Conservation (phyloP, 2,797 vertebrate species). For the Clarias laeviceps region DNA sequence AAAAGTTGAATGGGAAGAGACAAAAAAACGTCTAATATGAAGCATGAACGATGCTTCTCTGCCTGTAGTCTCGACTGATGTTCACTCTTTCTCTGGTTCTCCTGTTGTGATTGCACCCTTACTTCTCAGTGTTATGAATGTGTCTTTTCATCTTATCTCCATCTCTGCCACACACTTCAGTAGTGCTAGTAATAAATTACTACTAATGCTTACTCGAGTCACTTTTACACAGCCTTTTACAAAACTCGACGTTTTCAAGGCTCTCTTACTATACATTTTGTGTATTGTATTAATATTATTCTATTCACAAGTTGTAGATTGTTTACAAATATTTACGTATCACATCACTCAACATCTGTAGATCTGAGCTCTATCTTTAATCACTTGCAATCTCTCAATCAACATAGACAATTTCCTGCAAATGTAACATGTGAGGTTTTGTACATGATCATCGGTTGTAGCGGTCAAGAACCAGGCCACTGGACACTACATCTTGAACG, state of each 20-base stretch:
- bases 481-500: conserved; percentile 94
- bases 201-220: background rate
- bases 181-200: background rate
- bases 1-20: background rate
- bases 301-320: background rate
- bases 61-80: background rate
- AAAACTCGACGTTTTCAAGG: too few species aligned
- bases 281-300: background rate
- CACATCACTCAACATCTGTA: background rate
- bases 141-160: background rate
- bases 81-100: background rate
- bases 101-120: conserved; percentile 7
- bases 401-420: background rate
- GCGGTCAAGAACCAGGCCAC: conserved; percentile 98
- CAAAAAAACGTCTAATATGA: background rate
- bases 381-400: background rate
- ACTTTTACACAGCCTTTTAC: background rate
- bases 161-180: background rate
- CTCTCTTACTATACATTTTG: background rate
- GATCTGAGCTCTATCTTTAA: background rate
- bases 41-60: background rate
- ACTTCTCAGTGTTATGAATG: conserved; percentile 8
- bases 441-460: conserved; percentile 69
- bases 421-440: conserved; percentile 18
- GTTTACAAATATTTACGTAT: background rate